These are phyloP conservation scores for Adoxophyes honmai DNA, from an alignment of 1,140 invertebrate species.

Conservation along the genomic window DNA sequence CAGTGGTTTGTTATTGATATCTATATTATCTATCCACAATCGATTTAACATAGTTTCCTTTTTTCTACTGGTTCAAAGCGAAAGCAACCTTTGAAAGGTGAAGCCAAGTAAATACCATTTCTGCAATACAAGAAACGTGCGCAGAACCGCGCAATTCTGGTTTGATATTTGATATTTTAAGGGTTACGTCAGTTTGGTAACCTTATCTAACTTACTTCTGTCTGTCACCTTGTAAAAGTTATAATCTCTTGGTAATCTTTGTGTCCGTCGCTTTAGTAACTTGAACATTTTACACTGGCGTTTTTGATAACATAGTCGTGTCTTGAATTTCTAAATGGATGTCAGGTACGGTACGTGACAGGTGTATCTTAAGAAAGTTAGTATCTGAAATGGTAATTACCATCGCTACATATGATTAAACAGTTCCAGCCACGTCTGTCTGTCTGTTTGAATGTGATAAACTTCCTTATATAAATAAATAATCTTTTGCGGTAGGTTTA, in stretches of 20 bases:
- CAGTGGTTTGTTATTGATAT: too few relatives aligned
- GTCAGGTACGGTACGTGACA: too few relatives aligned
- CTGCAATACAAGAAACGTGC: slow-evolving; percentile 10
- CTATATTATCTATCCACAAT: too few relatives aligned
- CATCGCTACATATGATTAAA: too few relatives aligned
- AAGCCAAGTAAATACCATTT: not conserved
- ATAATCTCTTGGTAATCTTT: not conserved
- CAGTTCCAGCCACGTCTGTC: too few relatives aligned
- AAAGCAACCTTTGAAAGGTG: not conserved
- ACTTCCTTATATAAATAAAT: too few relatives aligned
- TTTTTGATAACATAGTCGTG: not conserved
- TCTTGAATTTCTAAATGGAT: not conserved
- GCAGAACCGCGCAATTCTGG: not conserved
- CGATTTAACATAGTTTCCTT: too few relatives aligned
- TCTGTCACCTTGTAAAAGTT: not conserved
- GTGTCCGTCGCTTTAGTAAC: not conserved
- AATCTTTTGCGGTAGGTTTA: too few relatives aligned
- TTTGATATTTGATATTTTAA: slow-evolving; percentile 12
- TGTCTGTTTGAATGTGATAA: too few relatives aligned
- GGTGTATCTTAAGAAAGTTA: not conserved
- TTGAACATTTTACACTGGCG: not conserved
- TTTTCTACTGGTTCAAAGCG: too few relatives aligned
- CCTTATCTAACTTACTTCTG: slow-evolving; percentile 10
- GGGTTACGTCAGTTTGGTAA: slow-evolving; percentile 5
- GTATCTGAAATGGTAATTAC: too few relatives aligned